A percentile compares a stretch with the other conserved stretches of the same genome.
Evolutionary conservation across 2,888 invertebrate genomes (phyloP).

Genomic region (Lycaena phlaeas): DNA sequence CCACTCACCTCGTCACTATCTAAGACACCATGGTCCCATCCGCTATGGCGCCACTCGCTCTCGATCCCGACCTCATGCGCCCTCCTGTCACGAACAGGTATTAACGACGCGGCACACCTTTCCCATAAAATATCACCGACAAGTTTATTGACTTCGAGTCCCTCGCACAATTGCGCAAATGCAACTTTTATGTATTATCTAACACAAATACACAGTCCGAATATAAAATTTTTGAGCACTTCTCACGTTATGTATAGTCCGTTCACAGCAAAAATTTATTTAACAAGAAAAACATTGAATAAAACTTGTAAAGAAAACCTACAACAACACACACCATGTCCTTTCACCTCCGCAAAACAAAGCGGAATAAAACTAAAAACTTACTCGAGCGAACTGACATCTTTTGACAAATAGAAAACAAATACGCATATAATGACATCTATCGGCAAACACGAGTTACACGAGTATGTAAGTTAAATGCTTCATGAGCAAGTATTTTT

Average conservation of each 20-base stretch:
- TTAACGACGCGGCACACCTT: constrained; percentile 67
- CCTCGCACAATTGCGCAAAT: constrained; percentile 59
- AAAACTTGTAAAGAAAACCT: constrained; percentile 36
- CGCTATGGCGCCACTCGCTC: constrained; percentile 33
- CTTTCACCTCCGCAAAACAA: constrained; percentile 71
- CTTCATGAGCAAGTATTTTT: not conserved
- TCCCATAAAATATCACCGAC: constrained; percentile 70
- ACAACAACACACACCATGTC: constrained; percentile 37
- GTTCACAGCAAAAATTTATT: constrained; percentile 51
- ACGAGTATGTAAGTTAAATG: not conserved
- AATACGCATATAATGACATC: constrained; percentile 36
- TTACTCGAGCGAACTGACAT: constrained; percentile 33
- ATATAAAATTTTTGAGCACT: constrained; percentile 40
- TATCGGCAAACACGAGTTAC: constrained; percentile 22
- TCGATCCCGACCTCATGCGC: constrained; percentile 43
- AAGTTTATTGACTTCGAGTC: constrained; percentile 72
- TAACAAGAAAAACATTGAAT: constrained; percentile 58
- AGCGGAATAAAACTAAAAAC: constrained; percentile 56
- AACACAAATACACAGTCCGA: constrained; percentile 44
- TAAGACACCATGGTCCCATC: constrained; percentile 43
- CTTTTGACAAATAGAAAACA: constrained; percentile 36
- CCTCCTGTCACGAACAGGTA: constrained; percentile 59
- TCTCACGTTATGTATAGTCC: constrained; percentile 32
- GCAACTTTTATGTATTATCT: constrained; percentile 32
- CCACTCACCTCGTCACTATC: constrained; percentile 53